phyloP scores from a whole-genome alignment of 2,113 vertebrate species.

The Sphyrna mokarran region DNA sequence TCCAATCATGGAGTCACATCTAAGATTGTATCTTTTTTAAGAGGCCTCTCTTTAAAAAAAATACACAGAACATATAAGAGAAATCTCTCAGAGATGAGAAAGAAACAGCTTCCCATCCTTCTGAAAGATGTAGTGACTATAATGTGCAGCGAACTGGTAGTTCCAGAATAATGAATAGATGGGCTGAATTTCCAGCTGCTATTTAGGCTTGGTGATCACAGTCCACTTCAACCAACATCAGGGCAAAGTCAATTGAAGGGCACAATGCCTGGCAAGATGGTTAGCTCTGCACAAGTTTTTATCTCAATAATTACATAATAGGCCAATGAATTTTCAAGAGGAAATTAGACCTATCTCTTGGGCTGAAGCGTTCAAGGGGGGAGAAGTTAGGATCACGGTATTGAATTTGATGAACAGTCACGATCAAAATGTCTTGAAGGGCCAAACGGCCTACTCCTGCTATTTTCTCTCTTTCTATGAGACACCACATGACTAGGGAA shows the following conservation, averaged over 20 bases:
- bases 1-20: no score
- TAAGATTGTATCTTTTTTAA: no score
- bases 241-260: background rate
- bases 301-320: background rate
- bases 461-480: no score
- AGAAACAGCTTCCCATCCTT: background rate
- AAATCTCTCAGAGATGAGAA: background rate
- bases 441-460: no score
- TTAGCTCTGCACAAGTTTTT: background rate
- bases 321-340: background rate
- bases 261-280: background rate
- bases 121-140: background rate
- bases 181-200: background rate
- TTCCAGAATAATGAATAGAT: background rate
- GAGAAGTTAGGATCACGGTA: no score
- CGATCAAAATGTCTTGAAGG: no score
- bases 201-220: background rate
- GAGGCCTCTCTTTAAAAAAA: background rate
- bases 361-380: no score
- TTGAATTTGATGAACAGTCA: no score
- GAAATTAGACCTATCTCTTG: no score
- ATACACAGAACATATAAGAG: background rate
- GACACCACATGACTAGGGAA: background rate
- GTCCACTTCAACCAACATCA: background rate
- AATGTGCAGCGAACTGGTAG: background rate